phyloP scores from a whole-genome alignment of 2,113 vertebrate genomes.

The Osmerus eperlanus region DNA sequence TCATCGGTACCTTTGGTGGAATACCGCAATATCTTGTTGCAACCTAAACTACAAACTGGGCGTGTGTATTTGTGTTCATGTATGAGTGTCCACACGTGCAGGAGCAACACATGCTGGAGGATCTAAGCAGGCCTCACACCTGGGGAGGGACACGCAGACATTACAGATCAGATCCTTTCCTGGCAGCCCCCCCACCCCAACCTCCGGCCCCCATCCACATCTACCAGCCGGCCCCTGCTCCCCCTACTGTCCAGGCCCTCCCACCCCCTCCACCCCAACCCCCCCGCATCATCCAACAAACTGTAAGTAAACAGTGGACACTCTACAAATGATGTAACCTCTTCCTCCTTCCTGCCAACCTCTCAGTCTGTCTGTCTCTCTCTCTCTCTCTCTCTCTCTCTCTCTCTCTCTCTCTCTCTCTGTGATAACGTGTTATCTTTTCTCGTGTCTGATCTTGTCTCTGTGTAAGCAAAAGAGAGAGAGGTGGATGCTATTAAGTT shows the following conservation, averaged over 20 bases:
- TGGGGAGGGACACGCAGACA: slow-evolving; percentile 49
- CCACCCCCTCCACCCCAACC: slow-evolving; percentile 55
- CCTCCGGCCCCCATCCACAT: slow-evolving; percentile 3
- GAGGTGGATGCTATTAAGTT: not conserved
- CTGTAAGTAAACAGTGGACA: slow-evolving; percentile 51
- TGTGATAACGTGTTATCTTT: not conserved
- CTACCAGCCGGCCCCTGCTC: slow-evolving; percentile 49
- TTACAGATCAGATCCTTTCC: slow-evolving; percentile 22
- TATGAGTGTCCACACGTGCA: slow-evolving; percentile 38
- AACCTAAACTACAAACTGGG: not conserved
- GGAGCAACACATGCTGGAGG: slow-evolving; percentile 79
- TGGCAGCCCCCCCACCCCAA: slow-evolving; percentile 2
- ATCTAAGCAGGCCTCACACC: slow-evolving; percentile 54
- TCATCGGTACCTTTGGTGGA: not conserved
- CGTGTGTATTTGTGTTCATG: not conserved
- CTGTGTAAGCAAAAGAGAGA: not conserved
- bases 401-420: slow-evolving; percentile 3
- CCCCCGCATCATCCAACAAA: slow-evolving; percentile 75
- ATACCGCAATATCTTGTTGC: not conserved
- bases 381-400: slow-evolving; percentile 7
- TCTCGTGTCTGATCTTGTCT: too few species aligned
- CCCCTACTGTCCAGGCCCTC: slow-evolving; percentile 22
- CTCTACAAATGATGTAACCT: not conserved
- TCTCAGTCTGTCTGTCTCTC: not conserved
- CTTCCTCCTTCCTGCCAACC: not conserved